A percentile compares a stretch with the other conserved stretches of the same genome.
phyloP scores from a whole-genome alignment of 2,888 invertebrate species.

The Gastracanthus pulcherrimus region DNA sequence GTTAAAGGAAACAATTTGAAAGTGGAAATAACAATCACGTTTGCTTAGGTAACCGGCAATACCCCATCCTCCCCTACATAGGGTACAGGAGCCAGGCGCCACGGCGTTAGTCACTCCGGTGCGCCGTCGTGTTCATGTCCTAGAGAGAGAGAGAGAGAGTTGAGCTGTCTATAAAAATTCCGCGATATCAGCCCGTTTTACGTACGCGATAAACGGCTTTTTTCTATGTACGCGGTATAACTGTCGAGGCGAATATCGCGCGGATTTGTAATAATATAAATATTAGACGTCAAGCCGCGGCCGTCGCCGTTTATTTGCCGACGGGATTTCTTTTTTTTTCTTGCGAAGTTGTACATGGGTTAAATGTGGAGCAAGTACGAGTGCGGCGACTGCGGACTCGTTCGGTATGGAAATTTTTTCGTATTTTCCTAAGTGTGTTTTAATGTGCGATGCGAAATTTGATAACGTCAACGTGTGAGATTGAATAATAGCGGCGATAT shows the following conservation, averaged over 20 bases:
- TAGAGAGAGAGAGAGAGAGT: background rate
- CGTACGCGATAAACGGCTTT: background rate
- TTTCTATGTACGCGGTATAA: too few relatives aligned
- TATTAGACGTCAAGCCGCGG: constrained; percentile 8
- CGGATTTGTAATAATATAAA: constrained; percentile 30
- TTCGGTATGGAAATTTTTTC: constrained; percentile 1
- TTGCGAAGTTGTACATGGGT: background rate
- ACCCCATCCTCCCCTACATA: too few relatives aligned
- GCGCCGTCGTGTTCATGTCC: background rate
- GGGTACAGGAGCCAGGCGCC: constrained; percentile 33
- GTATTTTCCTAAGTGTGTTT: background rate
- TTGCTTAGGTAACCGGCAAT: too few relatives aligned
- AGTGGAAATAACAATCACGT: too few relatives aligned
- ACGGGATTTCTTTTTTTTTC: background rate
- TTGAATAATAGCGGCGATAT: background rate
- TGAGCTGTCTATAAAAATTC: constrained; percentile 20
- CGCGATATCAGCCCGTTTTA: background rate
- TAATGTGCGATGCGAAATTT: background rate
- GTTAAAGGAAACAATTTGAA: too few relatives aligned
- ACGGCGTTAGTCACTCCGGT: background rate
- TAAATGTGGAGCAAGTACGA: background rate
- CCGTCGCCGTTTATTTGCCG: background rate
- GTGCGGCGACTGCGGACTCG: too few relatives aligned
- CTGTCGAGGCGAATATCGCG: background rate
- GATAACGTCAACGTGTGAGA: background rate